A percentile compares a stretch with the other conserved stretches of the same genome.
Conservation (phyloP, 2,113 vertebrate genomes). For the Menura novaehollandiae region DNA sequence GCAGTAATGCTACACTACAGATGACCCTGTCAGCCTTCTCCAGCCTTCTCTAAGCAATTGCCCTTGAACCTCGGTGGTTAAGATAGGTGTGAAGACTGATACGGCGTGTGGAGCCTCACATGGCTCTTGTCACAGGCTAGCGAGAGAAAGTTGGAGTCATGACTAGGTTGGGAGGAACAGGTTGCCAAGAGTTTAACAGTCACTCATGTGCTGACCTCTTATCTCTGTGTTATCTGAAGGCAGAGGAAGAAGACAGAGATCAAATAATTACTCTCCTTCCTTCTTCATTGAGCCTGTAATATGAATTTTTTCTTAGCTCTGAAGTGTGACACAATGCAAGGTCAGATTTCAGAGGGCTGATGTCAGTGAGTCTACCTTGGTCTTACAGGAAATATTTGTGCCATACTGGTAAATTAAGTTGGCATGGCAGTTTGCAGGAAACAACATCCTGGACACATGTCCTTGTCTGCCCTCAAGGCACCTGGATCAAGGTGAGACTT, state of each 20-base stretch:
- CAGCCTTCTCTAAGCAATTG: not conserved
- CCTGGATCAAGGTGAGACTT: not conserved
- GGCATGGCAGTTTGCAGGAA: not conserved
- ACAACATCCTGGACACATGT: not conserved
- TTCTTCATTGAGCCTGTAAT: not conserved
- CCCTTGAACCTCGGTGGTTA: not conserved
- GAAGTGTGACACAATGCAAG: not conserved
- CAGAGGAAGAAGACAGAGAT: not conserved
- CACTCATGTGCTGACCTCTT: not conserved
- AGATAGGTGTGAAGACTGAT: not conserved
- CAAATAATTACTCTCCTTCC: not conserved
- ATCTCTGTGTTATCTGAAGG: not conserved
- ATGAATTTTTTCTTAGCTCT: not conserved
- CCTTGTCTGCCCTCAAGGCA: not conserved
- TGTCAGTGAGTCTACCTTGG: not conserved
- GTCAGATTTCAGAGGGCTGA: not conserved
- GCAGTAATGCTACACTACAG: not conserved
- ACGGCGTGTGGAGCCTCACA: fast-evolving
- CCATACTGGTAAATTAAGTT: not conserved
- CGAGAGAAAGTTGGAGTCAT: not conserved
- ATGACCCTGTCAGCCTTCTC: not conserved
- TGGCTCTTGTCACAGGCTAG: not conserved
- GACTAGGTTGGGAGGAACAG: not conserved
- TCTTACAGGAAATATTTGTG: not conserved
- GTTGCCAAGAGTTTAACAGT: not conserved